phyloP scores from a whole-genome alignment of 2,797 vertebrate genomes.

The Columba guinea region DNA sequence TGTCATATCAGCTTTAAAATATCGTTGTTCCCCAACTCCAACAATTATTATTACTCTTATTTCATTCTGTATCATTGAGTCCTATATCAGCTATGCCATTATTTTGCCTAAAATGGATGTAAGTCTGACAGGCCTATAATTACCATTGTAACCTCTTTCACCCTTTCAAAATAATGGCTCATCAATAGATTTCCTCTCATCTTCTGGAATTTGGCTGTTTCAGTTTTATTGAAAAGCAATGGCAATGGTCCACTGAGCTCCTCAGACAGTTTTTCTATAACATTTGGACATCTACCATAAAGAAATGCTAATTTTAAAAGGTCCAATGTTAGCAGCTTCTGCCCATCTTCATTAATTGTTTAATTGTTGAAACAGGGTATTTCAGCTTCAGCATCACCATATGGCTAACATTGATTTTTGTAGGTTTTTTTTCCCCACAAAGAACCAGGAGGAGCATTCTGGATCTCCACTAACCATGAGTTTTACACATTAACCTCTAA shows the following conservation, averaged over 20 bases:
- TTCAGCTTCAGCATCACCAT: not conserved
- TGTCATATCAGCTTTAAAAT: not conserved
- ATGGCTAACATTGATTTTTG: not conserved
- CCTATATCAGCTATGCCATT: not conserved
- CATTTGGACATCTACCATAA: not conserved
- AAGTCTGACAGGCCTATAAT: constrained; percentile 39
- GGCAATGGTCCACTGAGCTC: not conserved
- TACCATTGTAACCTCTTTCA: not conserved
- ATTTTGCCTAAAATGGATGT: constrained; percentile 37
- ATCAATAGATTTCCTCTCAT: not conserved
- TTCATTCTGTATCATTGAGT: constrained; percentile 31
- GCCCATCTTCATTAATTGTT: not conserved
- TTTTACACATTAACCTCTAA: not conserved
- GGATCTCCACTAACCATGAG: not conserved
- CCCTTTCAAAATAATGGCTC: constrained; percentile 27
- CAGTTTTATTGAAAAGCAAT: not conserved
- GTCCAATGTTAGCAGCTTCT: not conserved
- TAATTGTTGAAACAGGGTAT: not conserved
- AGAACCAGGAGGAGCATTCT: not conserved
- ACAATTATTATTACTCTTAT: constrained; percentile 27
- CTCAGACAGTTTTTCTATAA: not conserved
- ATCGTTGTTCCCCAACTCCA: not conserved
- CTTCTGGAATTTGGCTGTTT: not conserved
- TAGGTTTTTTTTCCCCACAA: not conserved
- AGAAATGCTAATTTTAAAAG: not conserved